Conservation (phyloP, 2,888 invertebrate species). For the Exephanes ischioxanthus region DNA sequence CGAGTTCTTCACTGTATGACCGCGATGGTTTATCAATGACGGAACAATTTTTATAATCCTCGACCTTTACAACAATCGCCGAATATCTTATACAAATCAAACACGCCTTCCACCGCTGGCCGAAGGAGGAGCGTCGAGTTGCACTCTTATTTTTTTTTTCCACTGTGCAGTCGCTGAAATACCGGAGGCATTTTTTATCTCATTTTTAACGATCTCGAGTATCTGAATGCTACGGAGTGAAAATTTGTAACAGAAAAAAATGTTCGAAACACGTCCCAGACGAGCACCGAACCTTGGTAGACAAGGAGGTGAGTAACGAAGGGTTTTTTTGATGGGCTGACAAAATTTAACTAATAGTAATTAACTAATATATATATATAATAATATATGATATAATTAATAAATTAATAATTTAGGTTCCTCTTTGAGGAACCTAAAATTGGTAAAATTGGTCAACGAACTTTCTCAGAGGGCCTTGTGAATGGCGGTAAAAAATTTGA, state of each 20-base stretch:
- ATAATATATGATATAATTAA: no score
- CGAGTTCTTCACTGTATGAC: not conserved
- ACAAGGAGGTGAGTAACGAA: constrained; percentile 10
- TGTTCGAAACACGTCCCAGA: constrained; percentile 30
- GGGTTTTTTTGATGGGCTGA: not conserved
- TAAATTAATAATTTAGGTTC: no score
- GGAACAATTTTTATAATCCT: not conserved
- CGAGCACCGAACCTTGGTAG: constrained; percentile 18
- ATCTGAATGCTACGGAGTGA: not conserved
- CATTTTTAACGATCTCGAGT: no score
- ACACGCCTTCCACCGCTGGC: no score
- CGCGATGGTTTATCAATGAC: not conserved
- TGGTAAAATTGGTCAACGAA: no score
- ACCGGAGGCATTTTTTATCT: not conserved
- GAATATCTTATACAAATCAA: not conserved
- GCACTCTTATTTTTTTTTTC: no score
- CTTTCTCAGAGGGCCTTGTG: no score
- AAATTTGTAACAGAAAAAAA: constrained; percentile 21
- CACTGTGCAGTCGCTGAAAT: no score
- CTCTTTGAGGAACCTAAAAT: no score
- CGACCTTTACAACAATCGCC: not conserved
- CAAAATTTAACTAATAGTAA: not conserved
- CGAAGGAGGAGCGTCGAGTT: no score
- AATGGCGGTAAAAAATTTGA: no score
- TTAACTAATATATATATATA: not conserved